Base-by-base conservation (phyloP, 2,888 invertebrate genomes). In the Pantelozetes paolii region DNA sequence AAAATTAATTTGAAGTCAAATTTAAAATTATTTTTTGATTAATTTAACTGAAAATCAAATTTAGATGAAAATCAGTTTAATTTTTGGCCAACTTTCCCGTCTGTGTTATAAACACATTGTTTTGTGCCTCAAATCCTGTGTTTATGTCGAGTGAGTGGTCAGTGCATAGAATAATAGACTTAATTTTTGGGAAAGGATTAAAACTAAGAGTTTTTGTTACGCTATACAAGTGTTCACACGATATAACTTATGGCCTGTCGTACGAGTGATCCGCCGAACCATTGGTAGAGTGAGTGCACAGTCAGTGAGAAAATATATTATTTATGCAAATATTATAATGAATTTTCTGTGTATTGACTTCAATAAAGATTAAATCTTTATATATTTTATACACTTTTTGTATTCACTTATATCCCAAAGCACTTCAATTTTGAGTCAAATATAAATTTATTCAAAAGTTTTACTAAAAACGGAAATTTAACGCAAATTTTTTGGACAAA, bases 291-390 rank as follows among this genome's bases (percentile, higher is more conserved):
- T 40, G 50, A 23, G n/a, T 20, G 20, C n/a, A 20, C 18, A 26
- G 9, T 30, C 8, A 57, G 57, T 23, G 50, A 59, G 30, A 59
- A 59, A 30, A 59, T 59, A 59, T 59, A 9, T 11, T 36, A 45
- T 59, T 32, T 59, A 59, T 59, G 59, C 30, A 59, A 59, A 59
- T 59, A 8, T 59, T 59, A 3, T 59, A 59, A 59, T 59, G 59
- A 59, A 59, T 59, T 59, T 59, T 59, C 59, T 15, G 20, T 59
- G 59, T 59, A 59, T 59, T 59, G 8, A 59, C 28, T 59, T 30
- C 59, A 59, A 59, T 59, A 59, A 59, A 59, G 59, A 59, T 59
- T 59, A 59, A n/a, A 45, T 45, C 50, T 50, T 50, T 50, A 45
- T 45, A 36, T 9, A 9, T 9, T 36, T 36, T 36, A 36, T 36